A percentile compares a stretch with the other conserved stretches of the same genome.
Conservation (phyloP, 2,888 invertebrate genomes). For the Nowickia ferox region DNA sequence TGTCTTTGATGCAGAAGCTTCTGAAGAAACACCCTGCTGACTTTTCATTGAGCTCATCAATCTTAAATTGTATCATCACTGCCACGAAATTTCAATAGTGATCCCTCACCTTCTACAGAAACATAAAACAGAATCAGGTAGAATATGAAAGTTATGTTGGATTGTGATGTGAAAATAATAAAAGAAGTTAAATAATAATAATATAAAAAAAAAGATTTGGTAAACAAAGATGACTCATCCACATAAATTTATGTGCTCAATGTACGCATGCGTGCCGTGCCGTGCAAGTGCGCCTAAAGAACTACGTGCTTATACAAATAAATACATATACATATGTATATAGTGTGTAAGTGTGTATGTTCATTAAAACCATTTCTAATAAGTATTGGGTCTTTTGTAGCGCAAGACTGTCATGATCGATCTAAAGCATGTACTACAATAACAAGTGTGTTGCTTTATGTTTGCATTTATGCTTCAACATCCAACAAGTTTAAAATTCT, state of each 20-base stretch:
- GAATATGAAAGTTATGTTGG: conserved; percentile 45
- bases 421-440: conserved; percentile 16
- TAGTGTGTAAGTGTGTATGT: neutral
- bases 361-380: conserved; percentile 50
- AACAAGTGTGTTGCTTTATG: conserved; percentile 1
- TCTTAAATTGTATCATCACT: conserved; percentile 9
- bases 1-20: too few relatives aligned
- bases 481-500: conserved; percentile 65
- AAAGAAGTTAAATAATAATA: neutral
- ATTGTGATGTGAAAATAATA: conserved; percentile 19
- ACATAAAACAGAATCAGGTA: conserved; percentile 43
- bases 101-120: conserved; percentile 37
- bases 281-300: conserved; percentile 60
- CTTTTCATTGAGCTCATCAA: neutral
- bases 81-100: conserved; percentile 15
- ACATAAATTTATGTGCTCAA: neutral
- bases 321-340: neutral
- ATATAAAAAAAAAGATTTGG: conserved; percentile 32
- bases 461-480: conserved; percentile 36
- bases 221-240: conserved; percentile 71
- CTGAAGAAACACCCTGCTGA: neutral
- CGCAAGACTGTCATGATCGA: conserved; percentile 42
- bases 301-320: conserved; percentile 24
- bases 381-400: conserved; percentile 17
- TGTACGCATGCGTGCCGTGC: conserved; percentile 49